Evolutionary conservation across 2,888 invertebrate genomes (phyloP), one percentile per base, ranked within the genome.

Genomic region (Andrena bucephala): DNA sequence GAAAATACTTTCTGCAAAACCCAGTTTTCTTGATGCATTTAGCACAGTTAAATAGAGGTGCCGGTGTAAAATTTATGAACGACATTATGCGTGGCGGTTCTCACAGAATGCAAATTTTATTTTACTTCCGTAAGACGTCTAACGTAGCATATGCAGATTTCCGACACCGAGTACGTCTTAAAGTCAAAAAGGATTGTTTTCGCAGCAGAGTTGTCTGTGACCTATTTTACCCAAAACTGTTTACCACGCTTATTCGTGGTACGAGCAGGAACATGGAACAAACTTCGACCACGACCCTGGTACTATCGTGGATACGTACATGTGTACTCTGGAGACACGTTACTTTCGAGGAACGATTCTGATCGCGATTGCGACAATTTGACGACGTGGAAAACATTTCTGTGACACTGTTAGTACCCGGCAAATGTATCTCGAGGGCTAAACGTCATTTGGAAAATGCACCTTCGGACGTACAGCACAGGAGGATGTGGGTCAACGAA

Each of bases 361-460:
- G 36, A 69, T 75, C 50, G 13, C 27, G 50, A 68, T 57, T n/a
- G 24, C 67, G 78, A 81, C 78, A 20, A 54, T 52, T 63, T 10
- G 63, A n/a, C 68, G 59, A 69, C 42, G n/a, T 0, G 13, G 27
- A 33, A 59, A 74, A 79, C 75, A 75, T 65, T 75, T 71, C 67
- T 54, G 5, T 20, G 29, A 36, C 24, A 27, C 52, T 42, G 10
- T 36, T 16, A 20, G n/a, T 52, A 29, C 29, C 7, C 16, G 42
- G 27, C 48, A 57, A 77, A 69, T 66, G 66, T 13, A 31, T 24
- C 20, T 72, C 60, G 31, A 73, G 60, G 62, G 10, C 20, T 50
- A 54, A 24, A 57, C 65, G 77, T 70, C 73, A 77, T 81, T 83
- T 81, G 54, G 57, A 50, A 81, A 73, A 77, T 73, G 73, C 27